Evolutionary conservation across 2,113 vertebrate species (phyloP).

Genomic region (Noturus placidus): DNA sequence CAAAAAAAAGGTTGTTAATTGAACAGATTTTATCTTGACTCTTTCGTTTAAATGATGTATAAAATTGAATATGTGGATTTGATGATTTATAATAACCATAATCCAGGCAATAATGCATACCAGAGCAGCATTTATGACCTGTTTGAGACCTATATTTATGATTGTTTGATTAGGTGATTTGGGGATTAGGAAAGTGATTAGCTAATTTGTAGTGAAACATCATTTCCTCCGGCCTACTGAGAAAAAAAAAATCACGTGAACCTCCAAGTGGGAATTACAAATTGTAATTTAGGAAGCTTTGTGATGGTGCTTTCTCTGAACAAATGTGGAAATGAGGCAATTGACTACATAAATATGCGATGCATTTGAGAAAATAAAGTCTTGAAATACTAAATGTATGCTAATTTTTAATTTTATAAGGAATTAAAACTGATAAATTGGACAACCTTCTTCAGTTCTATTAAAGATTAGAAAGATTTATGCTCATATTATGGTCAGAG

Average conservation of each 20-base stretch:
- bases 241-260: neutral
- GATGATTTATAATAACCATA: constrained; percentile 20
- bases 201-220: neutral
- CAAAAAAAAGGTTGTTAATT: neutral
- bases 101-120: constrained; percentile 6
- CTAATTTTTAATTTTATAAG: neutral
- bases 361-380: neutral
- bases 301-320: neutral
- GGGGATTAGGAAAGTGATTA: neutral
- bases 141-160: neutral
- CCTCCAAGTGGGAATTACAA: neutral
- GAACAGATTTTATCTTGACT: neutral
- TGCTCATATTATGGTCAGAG: neutral
- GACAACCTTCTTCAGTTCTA: neutral
- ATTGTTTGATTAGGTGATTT: neutral
- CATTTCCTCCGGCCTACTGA: neutral
- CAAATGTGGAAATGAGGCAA: neutral
- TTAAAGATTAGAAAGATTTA: neutral
- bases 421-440: neutral
- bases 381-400: neutral
- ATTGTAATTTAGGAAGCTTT: neutral
- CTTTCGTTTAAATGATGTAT: constrained; percentile 11
- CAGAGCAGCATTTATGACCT: neutral
- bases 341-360: neutral
- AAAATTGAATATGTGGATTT: constrained; percentile 23